A percentile compares a stretch with the other conserved stretches of the same genome.
Conservation (phyloP, 2,113 vertebrate species). For the Xenus cinereus region DNA sequence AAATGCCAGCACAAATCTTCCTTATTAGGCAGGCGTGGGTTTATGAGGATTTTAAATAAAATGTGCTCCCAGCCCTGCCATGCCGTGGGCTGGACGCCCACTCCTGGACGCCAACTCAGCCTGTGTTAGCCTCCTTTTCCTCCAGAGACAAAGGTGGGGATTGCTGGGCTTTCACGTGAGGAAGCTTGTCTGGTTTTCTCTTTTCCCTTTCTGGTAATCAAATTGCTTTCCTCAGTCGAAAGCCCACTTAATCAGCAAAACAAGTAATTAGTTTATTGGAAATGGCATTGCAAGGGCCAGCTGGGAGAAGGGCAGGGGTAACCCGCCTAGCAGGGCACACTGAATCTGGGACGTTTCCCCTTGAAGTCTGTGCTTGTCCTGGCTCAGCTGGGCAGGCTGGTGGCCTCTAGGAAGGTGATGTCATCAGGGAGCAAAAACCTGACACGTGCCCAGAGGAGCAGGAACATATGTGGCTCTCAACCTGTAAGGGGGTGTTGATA, state of each 20-base stretch:
- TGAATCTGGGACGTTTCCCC: not conserved
- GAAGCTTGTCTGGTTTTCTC: not conserved
- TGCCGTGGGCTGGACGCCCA: not conserved
- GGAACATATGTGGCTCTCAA: rapidly evolving
- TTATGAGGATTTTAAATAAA: not conserved
- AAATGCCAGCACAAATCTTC: not conserved
- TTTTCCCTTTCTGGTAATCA: not conserved
- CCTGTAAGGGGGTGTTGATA: not conserved
- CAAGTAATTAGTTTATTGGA: not conserved
- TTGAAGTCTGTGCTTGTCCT: not conserved
- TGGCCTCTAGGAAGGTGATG: not conserved
- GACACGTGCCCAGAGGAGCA: not conserved
- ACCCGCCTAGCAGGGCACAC: not conserved
- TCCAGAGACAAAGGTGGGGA: not conserved
- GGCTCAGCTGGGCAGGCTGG: rapidly evolving
- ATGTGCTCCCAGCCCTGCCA: not conserved
- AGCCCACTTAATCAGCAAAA: not conserved
- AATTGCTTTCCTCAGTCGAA: not conserved
- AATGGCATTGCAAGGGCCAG: not conserved
- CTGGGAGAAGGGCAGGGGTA: not conserved
- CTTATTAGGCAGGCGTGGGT: not conserved
- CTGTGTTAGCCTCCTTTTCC: not conserved
- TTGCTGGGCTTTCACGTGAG: not conserved
- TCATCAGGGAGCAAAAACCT: not conserved
- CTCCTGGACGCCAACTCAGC: not conserved